phyloP scores from a whole-genome alignment of 2,113 vertebrate species.

The Prietella phreatophila region DNA sequence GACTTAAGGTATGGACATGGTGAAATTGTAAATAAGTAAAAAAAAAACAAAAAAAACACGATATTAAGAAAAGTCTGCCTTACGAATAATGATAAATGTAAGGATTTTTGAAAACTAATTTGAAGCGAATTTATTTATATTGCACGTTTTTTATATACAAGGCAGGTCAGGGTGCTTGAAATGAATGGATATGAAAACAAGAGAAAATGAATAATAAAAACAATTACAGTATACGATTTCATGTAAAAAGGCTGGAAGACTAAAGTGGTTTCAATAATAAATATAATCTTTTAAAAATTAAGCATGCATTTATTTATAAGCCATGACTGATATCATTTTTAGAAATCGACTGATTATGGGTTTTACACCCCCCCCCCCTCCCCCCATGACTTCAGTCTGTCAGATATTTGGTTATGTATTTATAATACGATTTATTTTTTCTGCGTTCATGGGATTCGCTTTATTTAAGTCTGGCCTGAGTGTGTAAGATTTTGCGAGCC shows the following conservation, averaged over 20 bases:
- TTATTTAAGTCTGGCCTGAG: not conserved
- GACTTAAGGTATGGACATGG: not conserved
- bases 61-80: not conserved
- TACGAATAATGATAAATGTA: not conserved
- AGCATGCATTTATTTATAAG: not conserved
- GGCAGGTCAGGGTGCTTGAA: not conserved
- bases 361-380: no score
- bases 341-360: not conserved
- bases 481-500: not conserved
- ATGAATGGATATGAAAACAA: not conserved
- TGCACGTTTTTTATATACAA: not conserved
- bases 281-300: not conserved
- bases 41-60: not conserved
- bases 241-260: no score
- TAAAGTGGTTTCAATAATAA: not conserved
- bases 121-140: not conserved
- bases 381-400: not conserved
- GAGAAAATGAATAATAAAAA: not conserved
- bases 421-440: not conserved
- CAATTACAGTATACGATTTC: not conserved
- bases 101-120: not conserved
- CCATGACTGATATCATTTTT: not conserved
- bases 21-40: not conserved
- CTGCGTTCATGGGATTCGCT: not conserved
- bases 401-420: not conserved